Evolutionary conservation across 2,888 invertebrate genomes (phyloP), one percentile per base, ranked within the genome.

Genomic region (Lasioglossum zephyrum): DNA sequence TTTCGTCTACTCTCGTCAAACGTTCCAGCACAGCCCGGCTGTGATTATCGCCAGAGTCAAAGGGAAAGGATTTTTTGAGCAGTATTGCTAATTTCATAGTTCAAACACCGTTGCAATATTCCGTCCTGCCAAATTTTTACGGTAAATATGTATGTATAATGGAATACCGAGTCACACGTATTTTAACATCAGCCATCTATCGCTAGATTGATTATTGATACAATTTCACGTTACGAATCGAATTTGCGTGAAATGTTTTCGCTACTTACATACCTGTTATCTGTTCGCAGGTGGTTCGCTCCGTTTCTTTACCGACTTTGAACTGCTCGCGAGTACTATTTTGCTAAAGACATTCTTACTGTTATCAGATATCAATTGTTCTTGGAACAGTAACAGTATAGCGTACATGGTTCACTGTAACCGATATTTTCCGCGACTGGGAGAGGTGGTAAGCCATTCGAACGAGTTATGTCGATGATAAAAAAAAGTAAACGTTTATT

Each of bases 401-500:
- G 16, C 6, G 18, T 63, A 63, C 31, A 18, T 63, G 63, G 18
- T 8, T 18, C 3, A 16, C 31, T 63, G 31, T n/a, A 39, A 11
- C 9, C 0, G 9, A 69, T 22, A 4, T 11, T 36, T 22, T 4
- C 9, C 0, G 13, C 41, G 4, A 5, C 1, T 70, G n/a, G 4
- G 22, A 9, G 41, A 70, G 41, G n/a, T 41, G 36, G 69, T 69
- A 69, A 69, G 36, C 39, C 8, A 39, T 69, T 36, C 1, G 70
- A n/a, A 9, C 11, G n/a, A 39, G 39, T 22, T 13, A 63, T 66
- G 31, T n/a, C 11, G 26, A 0, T 41, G 49, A 41, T 53, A 76
- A 47, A 76, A 81, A 49, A 44, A 36, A n/a, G 11, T 41, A n/a
- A 41, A 70, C n/a, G 22, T 80, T 83, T 83, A 69, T 87, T 79